Evolutionary conservation across 35 echinoderm and acorn worm species (phyloP), one percentile per base, ranked within the genome.

Genomic region (Holothuria glaberrima): DNA sequence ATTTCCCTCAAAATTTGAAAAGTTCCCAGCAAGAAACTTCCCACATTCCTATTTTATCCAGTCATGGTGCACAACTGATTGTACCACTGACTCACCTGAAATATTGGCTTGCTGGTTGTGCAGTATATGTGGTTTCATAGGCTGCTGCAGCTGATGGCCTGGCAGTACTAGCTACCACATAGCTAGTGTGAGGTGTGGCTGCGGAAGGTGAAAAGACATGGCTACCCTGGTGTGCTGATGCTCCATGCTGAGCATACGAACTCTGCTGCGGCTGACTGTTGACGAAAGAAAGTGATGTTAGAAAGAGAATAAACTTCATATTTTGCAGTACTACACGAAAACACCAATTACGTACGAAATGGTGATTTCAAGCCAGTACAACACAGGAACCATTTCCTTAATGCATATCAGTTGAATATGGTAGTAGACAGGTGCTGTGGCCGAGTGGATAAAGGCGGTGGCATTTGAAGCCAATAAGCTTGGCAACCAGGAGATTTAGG

Each of bases 171-270:
- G 88, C 77, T 46, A 88, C 83, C 12, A 88, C 92, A 83, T 97
- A 97, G 44, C 71, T 93, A 59, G 92, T 91, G 35, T 90, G 92
- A 44, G 94, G 95, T 4, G 95, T 80, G 20, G 90, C 93, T 12
- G 93, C 82, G 9, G 94, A 69, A 18, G 91, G 90, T 20, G 88
- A 87, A 16, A 92, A 60, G n/a, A 93, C 86, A 20, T 76, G 80
- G 9, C 72, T 76, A 2, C 82, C 90, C 30, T 87, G 83, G 33
- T 87, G 83, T 33, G 94, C 90, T 65, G 83, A 74, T 28, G 88
- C 64, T 18, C 83, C 76, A 58, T 90, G 94, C 88, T 96, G 94
- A 41, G 73, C 92, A 86, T 97, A 97, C 17, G 88, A 59, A 19
- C 89, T 79, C 33, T 90, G 86, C 68, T 93, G 92, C 35, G 90